phyloP scores from a whole-genome alignment of 1,140 invertebrate genomes.

The Drosophila miranda region DNA sequence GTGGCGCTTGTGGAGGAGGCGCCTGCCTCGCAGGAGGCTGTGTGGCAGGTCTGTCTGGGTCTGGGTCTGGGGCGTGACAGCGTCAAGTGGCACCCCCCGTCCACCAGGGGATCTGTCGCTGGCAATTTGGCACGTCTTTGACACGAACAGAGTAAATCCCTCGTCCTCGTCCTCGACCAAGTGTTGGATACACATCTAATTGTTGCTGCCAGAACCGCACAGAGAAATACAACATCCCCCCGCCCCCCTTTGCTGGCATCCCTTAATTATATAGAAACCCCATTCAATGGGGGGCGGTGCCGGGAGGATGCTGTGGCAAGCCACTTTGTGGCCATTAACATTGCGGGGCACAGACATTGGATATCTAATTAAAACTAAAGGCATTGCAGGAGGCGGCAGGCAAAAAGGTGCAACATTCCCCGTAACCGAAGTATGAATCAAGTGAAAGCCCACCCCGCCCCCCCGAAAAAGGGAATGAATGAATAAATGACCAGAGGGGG shows the following conservation, averaged over 20 bases:
- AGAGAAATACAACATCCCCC: slow-evolving; percentile 22
- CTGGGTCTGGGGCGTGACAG: slow-evolving; percentile 59
- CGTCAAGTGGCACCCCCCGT: slow-evolving; percentile 40
- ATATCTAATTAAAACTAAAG: slow-evolving; percentile 53
- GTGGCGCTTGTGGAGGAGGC: slow-evolving; percentile 31
- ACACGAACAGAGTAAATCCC: slow-evolving; percentile 49
- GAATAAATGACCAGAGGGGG: not conserved
- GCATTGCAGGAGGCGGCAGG: slow-evolving; percentile 1
- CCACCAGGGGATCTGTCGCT: slow-evolving; percentile 34
- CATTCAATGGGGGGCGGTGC: not conserved
- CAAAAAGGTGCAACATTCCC: not conserved
- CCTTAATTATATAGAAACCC: slow-evolving; percentile 46
- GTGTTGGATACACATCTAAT: slow-evolving; percentile 64
- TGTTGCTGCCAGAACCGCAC: slow-evolving; percentile 20
- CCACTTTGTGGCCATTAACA: slow-evolving; percentile 55
- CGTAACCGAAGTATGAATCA: slow-evolving; percentile 27
- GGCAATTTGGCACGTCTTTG: slow-evolving; percentile 62
- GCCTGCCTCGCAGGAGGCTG: slow-evolving; percentile 6
- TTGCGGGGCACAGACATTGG: slow-evolving; percentile 20
- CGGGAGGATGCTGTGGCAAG: slow-evolving; percentile 20
- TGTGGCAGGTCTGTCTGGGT: slow-evolving; percentile 45
- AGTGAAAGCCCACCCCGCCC: not conserved
- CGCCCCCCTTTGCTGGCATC: slow-evolving; percentile 20
- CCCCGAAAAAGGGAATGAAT: slow-evolving; percentile 8
- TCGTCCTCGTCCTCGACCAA: slow-evolving; percentile 36